Conservation (phyloP, 2,888 invertebrate genomes). For the Amphipyra berbera region DNA sequence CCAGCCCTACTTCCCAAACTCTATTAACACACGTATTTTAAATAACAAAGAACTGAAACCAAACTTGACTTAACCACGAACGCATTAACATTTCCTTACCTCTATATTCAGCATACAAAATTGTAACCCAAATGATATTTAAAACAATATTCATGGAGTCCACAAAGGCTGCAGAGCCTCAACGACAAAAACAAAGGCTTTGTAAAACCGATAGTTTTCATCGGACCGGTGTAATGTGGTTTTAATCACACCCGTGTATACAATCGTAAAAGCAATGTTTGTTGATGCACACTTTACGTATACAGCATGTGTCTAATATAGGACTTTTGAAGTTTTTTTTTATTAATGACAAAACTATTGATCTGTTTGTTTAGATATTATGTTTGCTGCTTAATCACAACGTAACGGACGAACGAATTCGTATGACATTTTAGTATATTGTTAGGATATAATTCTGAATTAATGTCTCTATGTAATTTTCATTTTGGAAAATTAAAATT, state of each 20-base stretch:
- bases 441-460: too few relatives aligned
- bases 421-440: too few relatives aligned
- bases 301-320: constrained; percentile 10
- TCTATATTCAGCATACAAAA: constrained; percentile 6
- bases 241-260: constrained; percentile 47
- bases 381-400: neutral
- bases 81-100: constrained; percentile 19
- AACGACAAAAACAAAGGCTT: constrained; percentile 26
- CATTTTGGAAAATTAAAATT: too few relatives aligned
- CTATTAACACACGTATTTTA: constrained; percentile 15
- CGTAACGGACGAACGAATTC: too few relatives aligned
- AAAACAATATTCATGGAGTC: constrained; percentile 13
- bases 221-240: constrained; percentile 43
- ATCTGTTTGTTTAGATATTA: neutral
- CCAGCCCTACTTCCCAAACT: neutral
- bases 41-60: constrained; percentile 18
- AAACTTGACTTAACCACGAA: constrained; percentile 5
- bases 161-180: constrained; percentile 1
- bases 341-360: too few relatives aligned
- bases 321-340: too few relatives aligned
- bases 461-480: too few relatives aligned
- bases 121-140: constrained; percentile 30
- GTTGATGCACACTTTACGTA: constrained; percentile 29
- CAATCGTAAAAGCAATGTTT: constrained; percentile 28
- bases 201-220: constrained; percentile 14